Evolutionary conservation across 2,797 vertebrate species (phyloP), one percentile per base, ranked within the genome.

Genomic region (Aldrovandia affinis): DNA sequence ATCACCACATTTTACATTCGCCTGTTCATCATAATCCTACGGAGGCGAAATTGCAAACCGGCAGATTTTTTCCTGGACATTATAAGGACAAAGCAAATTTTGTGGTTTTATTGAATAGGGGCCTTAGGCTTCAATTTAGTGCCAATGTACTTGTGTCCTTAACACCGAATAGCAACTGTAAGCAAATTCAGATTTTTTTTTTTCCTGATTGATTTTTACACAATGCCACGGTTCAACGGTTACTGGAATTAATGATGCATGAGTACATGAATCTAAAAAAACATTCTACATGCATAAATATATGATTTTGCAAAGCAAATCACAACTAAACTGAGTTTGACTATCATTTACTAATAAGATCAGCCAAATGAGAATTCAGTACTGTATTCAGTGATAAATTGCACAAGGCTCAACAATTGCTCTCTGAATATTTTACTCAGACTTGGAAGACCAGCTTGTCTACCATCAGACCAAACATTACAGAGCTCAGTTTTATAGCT

Each of bases 301-400:
- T n/a, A n/a, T n/a, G n/a, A n/a, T n/a, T n/a, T n/a, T n/a, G n/a
- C 59, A n/a, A 2, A 55, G 54, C 59, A 61, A 4, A 61, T n/a
- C 8, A n/a, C 28, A n/a, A n/a, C 25, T n/a, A 55, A 2, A 55
- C 28, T 61, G 22, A 61, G 28, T n/a, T 4, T n/a, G 10, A 9
- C 61, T 28, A 28, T 65, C 9, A 65, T 70, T 70, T 70, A 2
- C 65, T 20, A 0, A 15, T 15, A 33, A 68, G 15, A 18, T 70
- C 33, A 70, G 14, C 30, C 36, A 42, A 75, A n/a, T 44, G 22
- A 36, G 18, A 1, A 44, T 42, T 3, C 20, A 22, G 30, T 0
- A 9, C n/a, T 33, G 2, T 78, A 84, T 54, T 86, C 87, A 68
- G 65, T 82, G 78, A 54, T 85, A 88, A 88, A 90, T 90, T 86